A percentile compares a stretch with the other conserved stretches of the same genome.
Evolutionary conservation across 2,113 vertebrate species (phyloP).

Genomic region (Phaethornis superciliosus): DNA sequence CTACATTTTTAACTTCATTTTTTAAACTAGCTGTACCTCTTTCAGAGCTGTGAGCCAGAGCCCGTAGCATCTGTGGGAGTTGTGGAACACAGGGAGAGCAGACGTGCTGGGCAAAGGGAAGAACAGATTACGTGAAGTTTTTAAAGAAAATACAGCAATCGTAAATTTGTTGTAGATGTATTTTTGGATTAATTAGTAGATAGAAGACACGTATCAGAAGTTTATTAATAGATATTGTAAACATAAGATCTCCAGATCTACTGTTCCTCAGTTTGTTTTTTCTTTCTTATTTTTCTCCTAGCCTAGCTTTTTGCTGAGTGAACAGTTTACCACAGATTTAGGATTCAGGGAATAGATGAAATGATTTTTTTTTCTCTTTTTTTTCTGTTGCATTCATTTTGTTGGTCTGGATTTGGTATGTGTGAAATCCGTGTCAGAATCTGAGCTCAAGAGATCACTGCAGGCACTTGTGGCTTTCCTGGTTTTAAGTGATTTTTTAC

Average conservation of each 20-base stretch:
- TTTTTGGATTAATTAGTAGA: neutral
- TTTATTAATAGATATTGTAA: neutral
- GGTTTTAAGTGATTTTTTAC: neutral
- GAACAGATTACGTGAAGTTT: neutral
- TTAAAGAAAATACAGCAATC: neutral
- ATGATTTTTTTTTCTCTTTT: neutral
- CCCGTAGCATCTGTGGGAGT: neutral
- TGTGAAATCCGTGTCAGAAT: neutral
- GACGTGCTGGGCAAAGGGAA: accelerated
- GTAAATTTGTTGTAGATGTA: neutral
- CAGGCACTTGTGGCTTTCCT: neutral
- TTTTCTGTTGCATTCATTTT: neutral
- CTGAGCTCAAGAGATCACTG: accelerated
- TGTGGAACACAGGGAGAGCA: neutral
- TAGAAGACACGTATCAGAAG: neutral
- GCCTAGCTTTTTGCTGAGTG: neutral
- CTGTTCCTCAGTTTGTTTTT: neutral
- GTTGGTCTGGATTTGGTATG: accelerated
- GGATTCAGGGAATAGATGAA: neutral
- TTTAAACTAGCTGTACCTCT: neutral
- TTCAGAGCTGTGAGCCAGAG: neutral
- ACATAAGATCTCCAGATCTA: neutral
- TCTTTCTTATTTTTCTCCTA: neutral
- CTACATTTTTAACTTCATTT: neutral
- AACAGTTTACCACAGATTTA: neutral